Evolutionary conservation across 2,888 invertebrate genomes (phyloP).

Genomic region (Himalopsyche tibetana): DNA sequence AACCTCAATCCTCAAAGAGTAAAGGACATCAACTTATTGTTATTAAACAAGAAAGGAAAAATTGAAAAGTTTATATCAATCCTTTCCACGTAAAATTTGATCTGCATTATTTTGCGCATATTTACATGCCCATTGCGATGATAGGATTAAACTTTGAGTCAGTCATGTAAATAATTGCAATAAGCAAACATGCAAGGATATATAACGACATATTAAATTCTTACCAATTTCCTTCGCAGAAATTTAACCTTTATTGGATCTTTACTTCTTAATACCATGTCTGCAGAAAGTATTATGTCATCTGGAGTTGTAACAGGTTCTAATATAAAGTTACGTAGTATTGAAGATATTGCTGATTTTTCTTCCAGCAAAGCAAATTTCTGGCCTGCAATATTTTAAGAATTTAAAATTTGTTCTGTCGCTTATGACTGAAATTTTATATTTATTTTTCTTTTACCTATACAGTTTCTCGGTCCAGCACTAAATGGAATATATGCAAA

Average conservation of each 20-base stretch:
- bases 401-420: neutral
- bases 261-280: constrained; percentile 71
- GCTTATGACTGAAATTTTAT: neutral
- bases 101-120: no score
- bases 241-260: constrained; percentile 67
- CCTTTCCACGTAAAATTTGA: no score
- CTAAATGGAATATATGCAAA: constrained; percentile 71
- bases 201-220: no score
- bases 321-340: constrained; percentile 74
- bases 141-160: no score
- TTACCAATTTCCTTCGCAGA: constrained; percentile 46
- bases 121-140: no score
- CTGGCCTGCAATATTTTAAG: constrained; percentile 73
- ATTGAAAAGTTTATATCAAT: no score
- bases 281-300: constrained; percentile 70
- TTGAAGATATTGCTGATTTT: constrained; percentile 74
- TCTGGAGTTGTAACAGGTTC: constrained; percentile 73
- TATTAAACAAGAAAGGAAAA: no score
- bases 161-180: no score
- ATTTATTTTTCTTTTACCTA: constrained; percentile 67
- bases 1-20: no score
- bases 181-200: no score
- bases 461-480: constrained; percentile 69
- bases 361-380: constrained; percentile 79
- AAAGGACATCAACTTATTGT: no score